These are phyloP conservation scores for Toxostoma redivivum DNA, from an alignment of 2,113 vertebrate species.

Conservation along the genomic window DNA sequence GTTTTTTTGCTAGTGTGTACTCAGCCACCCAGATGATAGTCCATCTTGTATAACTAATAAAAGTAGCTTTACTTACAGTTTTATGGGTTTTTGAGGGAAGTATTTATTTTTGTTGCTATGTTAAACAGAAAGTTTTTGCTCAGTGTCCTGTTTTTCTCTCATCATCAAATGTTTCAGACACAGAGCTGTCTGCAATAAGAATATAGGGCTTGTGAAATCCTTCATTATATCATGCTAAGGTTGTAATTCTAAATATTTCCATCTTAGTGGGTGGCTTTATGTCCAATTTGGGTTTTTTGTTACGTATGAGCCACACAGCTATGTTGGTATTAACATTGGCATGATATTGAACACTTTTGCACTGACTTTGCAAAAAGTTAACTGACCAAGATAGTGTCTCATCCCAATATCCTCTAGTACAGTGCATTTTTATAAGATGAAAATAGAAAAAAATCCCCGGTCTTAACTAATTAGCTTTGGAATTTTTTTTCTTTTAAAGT, in stretches of 20 bases:
- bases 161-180: slow-evolving; percentile 5
- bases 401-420: neutral
- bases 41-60: neutral
- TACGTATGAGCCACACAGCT: neutral
- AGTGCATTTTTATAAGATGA: neutral
- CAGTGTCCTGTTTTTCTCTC: slow-evolving; percentile 14
- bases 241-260: slow-evolving; percentile 22
- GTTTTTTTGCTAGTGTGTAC: neutral
- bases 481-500: neutral
- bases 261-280: slow-evolving; percentile 16
- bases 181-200: neutral
- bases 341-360: neutral
- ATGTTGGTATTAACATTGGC: neutral
- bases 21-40: slow-evolving; percentile 19
- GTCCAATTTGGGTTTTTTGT: neutral
- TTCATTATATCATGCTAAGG: neutral
- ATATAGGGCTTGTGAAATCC: slow-evolving; percentile 20
- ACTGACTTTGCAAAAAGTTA: neutral
- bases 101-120: slow-evolving; percentile 15
- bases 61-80: neutral
- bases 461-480: neutral
- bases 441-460: neutral
- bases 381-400: neutral
- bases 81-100: neutral
- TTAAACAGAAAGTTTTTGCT: neutral